A percentile compares a stretch with the other conserved stretches of the same genome.
phyloP scores from a whole-genome alignment of 2,888 invertebrate species.

The Herminia tarsipennalis region DNA sequence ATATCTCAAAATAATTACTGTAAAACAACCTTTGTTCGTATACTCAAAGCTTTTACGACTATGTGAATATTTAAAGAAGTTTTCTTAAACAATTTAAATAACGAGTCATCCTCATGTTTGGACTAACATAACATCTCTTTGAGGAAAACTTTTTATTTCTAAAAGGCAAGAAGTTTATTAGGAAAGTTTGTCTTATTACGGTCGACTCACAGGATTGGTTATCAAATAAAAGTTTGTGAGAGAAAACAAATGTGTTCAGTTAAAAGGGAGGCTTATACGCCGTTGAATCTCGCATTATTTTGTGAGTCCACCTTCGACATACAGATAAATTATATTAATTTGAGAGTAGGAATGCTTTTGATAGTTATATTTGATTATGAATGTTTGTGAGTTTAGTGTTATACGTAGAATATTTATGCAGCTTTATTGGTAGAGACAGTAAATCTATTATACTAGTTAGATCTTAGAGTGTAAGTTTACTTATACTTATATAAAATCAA shows the following conservation, averaged over 20 bases:
- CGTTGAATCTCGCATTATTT: slow-evolving; percentile 21
- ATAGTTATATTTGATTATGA: too few species aligned
- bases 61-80: slow-evolving; percentile 20
- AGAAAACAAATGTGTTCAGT: slow-evolving; percentile 39
- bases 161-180: slow-evolving; percentile 47
- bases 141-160: slow-evolving; percentile 35
- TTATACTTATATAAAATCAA: too few species aligned
- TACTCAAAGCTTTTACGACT: slow-evolving; percentile 5
- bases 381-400: too few species aligned
- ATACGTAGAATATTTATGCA: slow-evolving; percentile 7
- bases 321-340: slow-evolving; percentile 2
- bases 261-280: slow-evolving; percentile 14
- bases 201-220: slow-evolving; percentile 43
- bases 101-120: slow-evolving; percentile 28
- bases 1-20: neutral
- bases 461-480: too few species aligned
- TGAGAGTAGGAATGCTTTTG: neutral
- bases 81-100: slow-evolving; percentile 35
- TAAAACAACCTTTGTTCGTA: neutral
- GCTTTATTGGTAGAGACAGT: too few species aligned
- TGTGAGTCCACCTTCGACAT: slow-evolving; percentile 17
- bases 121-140: slow-evolving; percentile 31
- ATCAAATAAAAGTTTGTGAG: slow-evolving; percentile 48
- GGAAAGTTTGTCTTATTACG: slow-evolving; percentile 49
- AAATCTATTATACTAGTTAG: too few species aligned